Evolutionary conservation across 2,797 vertebrate species (phyloP), one percentile per base, ranked within the genome.

Genomic region (Semotilus atromaculatus): DNA sequence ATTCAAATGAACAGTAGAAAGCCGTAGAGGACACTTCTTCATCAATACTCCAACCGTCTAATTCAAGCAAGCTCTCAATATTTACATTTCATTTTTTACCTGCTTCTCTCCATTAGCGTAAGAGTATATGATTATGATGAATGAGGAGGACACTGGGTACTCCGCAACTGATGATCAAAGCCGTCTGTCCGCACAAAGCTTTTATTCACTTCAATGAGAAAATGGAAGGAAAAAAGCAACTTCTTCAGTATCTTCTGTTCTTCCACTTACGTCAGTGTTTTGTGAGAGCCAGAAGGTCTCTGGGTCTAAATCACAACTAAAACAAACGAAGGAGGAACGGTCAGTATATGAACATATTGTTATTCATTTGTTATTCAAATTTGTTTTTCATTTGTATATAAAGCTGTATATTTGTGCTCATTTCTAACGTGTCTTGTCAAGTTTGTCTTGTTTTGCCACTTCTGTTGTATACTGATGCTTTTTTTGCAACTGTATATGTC

Each of bases 141-240:
- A 72, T 72, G 66, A 43, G 55, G 29, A 51, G 16, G 53, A 72
- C 38, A 84, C 16, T 21, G 14, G 73, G 53, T 36, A 48, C 40
- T 18, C 64, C 40, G 31, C 73, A 45, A 71, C 13, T 40, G 55
- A 83, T 79, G 74, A 86, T 83, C 55, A 79, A 86, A 82, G 80
- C 66, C 26, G 21, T 67, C 53, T 48, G n/a, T 68, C 62, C 10
- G 3, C 40, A 66, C 72, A 77, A 82, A 78, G 43, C 66, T 72
- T 83, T 78, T 48, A 78, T 64, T 86, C 45, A 86, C 34, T 82
- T 55, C 40, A 81, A 78, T 86, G 48, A 64, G 76, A 58, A 66
- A 86, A 82, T 83, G 72, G 83, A 79, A 87, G 38, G 29, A 14
- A 43, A 77, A 40, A 34, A 85, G 53, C 36, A 45, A 67, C 36